A percentile compares a stretch with the other conserved stretches of the same genome.
phyloP scores from a whole-genome alignment of 2,888 invertebrate genomes.

The Apodemia zela region DNA sequence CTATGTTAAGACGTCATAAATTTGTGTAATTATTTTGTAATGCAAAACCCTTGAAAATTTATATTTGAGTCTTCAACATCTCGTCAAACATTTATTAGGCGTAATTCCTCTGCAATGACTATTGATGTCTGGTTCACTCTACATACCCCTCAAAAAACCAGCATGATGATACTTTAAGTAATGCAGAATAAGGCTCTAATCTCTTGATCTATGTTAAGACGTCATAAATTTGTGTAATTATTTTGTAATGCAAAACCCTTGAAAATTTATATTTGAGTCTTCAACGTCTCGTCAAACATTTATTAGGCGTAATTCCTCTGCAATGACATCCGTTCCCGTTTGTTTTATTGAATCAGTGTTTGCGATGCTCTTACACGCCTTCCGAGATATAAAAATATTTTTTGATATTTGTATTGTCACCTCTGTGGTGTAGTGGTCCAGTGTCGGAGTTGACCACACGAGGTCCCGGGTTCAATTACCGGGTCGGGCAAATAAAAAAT shows the following conservation, averaged over 20 bases:
- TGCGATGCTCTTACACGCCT: background rate
- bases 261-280: conserved; percentile 10
- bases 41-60: conserved; percentile 7
- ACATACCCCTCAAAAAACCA: too few species aligned
- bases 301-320: conserved; percentile 4
- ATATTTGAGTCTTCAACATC: conserved; percentile 6
- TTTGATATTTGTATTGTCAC: background rate
- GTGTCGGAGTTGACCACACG: too few species aligned
- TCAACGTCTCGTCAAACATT: conserved; percentile 9
- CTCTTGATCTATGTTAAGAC: background rate
- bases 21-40: conserved; percentile 14
- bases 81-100: conserved; percentile 10
- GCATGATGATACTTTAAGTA: too few species aligned
- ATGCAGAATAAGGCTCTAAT: too few species aligned
- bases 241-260: conserved; percentile 7
- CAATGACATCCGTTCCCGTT: background rate
- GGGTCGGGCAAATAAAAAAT: too few species aligned
- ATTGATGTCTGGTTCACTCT: too few species aligned
- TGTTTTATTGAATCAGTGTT: conserved; percentile 12
- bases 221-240: conserved; percentile 3
- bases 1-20: background rate
- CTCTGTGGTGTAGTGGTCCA: too few species aligned
- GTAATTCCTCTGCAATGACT: background rate
- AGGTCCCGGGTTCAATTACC: too few species aligned
- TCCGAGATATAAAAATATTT: background rate